Conservation (phyloP, 2,888 invertebrate species). For the Lepidocyrtinus sp. region DNA sequence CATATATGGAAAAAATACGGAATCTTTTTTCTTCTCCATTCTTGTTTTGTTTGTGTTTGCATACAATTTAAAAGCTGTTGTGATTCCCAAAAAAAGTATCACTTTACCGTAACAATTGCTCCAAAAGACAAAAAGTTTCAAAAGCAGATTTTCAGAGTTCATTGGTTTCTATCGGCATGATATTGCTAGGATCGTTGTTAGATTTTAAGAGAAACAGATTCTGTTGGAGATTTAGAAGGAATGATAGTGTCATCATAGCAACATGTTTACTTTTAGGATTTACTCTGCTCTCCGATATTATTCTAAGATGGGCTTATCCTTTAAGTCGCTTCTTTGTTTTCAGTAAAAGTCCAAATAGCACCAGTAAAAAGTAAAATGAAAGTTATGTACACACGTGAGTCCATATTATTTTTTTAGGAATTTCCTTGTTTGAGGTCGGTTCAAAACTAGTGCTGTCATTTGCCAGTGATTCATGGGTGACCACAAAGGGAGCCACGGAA, state of each 20-base stretch:
- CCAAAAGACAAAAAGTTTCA: no score
- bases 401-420: not conserved
- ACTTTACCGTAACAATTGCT: no score
- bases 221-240: not conserved
- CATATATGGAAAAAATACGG: not conserved
- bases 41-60: no score
- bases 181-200: no score
- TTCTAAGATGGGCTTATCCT: not conserved
- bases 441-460: not conserved
- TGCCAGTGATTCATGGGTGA: slow-evolving; percentile 10
- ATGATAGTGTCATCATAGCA: slow-evolving; percentile 36
- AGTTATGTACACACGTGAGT: not conserved
- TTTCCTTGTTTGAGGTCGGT: not conserved
- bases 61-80: no score
- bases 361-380: not conserved
- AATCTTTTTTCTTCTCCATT: no score
- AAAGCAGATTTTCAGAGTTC: no score
- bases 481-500: not conserved
- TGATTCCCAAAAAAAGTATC: not conserved
- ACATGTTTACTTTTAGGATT: slow-evolving; percentile 33
- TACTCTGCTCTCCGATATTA: not conserved
- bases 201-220: no score
- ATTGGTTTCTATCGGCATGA: no score
- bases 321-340: not conserved
- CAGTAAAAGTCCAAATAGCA: not conserved